These are phyloP conservation scores for Sebastes itinus DNA, from an alignment of 2,797 vertebrate species.

Conservation along the genomic window DNA sequence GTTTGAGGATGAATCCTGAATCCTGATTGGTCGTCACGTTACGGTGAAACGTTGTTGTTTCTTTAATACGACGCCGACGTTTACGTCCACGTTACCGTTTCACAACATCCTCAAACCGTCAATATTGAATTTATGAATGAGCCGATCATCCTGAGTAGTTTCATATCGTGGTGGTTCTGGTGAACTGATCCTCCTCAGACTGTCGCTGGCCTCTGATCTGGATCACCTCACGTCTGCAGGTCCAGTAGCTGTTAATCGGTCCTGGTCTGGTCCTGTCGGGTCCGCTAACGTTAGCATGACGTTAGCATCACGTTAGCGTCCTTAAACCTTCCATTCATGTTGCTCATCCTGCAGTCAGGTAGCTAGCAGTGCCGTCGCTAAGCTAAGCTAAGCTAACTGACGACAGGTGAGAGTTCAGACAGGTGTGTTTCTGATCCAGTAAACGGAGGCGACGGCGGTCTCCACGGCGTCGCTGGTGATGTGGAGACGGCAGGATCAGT, in stretches of 20 bases:
- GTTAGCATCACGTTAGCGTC: neutral
- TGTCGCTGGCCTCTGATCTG: neutral
- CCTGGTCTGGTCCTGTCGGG: neutral
- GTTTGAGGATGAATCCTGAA: neutral
- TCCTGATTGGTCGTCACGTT: neutral
- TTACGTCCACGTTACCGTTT: too few species aligned
- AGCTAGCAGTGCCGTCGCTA: neutral
- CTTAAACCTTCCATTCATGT: neutral
- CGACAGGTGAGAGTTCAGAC: neutral
- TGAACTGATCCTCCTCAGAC: too few species aligned
- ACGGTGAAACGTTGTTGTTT: neutral
- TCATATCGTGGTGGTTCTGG: too few species aligned
- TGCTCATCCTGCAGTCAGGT: neutral
- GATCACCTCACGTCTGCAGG: neutral
- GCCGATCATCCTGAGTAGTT: neutral
- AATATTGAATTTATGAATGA: neutral
- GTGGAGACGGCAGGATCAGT: neutral
- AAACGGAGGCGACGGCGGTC: neutral
- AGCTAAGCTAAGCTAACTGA: neutral
- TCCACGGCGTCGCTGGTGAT: conserved; percentile 26
- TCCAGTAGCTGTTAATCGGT: neutral
- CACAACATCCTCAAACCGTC: neutral
- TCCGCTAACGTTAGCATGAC: neutral
- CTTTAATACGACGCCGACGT: too few species aligned
- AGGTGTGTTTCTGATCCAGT: neutral